These are phyloP conservation scores for Hydra vulgaris DNA, from an alignment of 30 jellyfish, hydroid and myxozoan species.

Conservation along the genomic window DNA sequence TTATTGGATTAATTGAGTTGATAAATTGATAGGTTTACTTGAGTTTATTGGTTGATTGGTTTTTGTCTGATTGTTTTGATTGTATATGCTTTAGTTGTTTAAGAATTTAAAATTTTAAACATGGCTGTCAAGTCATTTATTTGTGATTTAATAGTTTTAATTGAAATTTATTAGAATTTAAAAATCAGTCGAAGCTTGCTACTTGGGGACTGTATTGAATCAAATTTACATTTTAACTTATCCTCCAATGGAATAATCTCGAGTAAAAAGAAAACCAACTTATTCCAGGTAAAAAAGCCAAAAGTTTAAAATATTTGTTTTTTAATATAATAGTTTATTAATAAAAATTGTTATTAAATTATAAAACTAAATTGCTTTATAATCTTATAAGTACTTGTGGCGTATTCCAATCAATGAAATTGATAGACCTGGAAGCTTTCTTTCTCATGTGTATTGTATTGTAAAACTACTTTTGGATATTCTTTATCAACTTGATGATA, in stretches of 20 bases:
- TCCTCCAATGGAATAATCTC: conserved; percentile 80
- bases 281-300: conserved; percentile 44
- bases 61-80: too few relatives aligned
- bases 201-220: conserved; percentile 33
- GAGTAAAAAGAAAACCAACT: conserved; percentile 69
- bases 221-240: conserved; percentile 3
- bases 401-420: conserved; percentile 87
- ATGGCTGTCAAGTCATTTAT: too few relatives aligned
- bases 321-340: neutral
- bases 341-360: neutral
- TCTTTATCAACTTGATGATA: conserved; percentile 52
- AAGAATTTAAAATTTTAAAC: too few relatives aligned
- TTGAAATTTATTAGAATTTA: conserved; percentile 36
- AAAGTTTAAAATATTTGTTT: neutral
- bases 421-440: conserved; percentile 92
- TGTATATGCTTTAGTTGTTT: neutral
- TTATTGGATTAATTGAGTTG: too few relatives aligned
- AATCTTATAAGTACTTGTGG: conserved; percentile 61
- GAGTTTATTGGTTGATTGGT: too few relatives aligned
- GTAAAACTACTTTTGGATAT: conserved; percentile 68
- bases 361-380: too few relatives aligned
- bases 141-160: too few relatives aligned
- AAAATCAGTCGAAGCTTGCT: conserved; percentile 52
- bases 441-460: conserved; percentile 74
- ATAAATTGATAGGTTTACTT: too few relatives aligned